Percentiles rank a stretch among this genome's conserved stretches.
Conservation (phyloP, 2,797 vertebrate species). For the Peromyscus aztecus region DNA sequence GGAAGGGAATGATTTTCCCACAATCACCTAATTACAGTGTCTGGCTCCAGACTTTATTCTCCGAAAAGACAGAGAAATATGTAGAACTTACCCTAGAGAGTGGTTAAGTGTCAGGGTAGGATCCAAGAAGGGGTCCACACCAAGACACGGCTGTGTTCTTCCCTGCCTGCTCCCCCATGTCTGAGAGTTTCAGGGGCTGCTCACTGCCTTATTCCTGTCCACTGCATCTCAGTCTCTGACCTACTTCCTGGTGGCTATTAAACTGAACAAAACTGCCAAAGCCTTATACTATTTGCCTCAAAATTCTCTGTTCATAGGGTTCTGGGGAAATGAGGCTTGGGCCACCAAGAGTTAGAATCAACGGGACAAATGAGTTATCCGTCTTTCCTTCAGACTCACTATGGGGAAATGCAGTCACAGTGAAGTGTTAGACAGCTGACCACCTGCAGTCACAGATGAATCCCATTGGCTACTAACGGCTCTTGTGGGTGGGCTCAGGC, state of each 20-base stretch:
- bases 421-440: neutral
- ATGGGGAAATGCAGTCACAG: neutral
- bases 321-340: neutral
- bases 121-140: neutral
- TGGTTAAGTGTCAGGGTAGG: neutral
- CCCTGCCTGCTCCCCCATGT: neutral
- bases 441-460: neutral
- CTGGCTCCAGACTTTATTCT: neutral
- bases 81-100: neutral
- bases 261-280: constrained; percentile 14
- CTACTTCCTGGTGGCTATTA: neutral
- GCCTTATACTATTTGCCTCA: neutral
- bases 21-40: neutral
- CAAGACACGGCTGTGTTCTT: neutral
- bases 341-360: neutral
- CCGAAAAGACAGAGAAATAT: neutral
- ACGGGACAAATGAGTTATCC: neutral
- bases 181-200: neutral
- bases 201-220: neutral
- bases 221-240: neutral
- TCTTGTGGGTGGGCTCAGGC: neutral
- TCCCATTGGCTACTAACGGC: neutral
- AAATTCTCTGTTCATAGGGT: neutral
- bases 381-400: neutral
- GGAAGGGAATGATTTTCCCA: neutral